Conservation (phyloP, 2,888 invertebrate species). For the Callimorpha dominula region DNA sequence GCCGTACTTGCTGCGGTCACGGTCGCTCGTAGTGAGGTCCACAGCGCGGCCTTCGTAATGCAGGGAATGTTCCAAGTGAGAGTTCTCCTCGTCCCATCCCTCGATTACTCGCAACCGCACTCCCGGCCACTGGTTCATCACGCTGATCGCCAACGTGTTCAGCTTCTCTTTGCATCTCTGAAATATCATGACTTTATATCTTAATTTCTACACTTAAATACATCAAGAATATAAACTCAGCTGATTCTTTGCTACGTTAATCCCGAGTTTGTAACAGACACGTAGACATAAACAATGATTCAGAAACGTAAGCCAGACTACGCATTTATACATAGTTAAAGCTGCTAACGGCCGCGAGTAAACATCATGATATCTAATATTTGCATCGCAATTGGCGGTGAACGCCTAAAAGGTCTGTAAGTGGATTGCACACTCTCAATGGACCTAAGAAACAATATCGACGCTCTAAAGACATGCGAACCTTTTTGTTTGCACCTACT, state of each 20-base stretch:
- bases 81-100: conserved; percentile 97
- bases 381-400: conserved; percentile 61
- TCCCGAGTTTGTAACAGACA: conserved; percentile 34
- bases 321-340: conserved; percentile 16
- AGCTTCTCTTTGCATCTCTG: conserved; percentile 98
- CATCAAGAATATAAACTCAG: conserved; percentile 8
- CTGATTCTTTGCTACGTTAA: conserved; percentile 26
- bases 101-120: conserved; percentile 96
- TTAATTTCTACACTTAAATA: conserved; percentile 15
- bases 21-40: conserved; percentile 97
- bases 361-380: conserved; percentile 59
- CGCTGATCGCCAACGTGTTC: conserved; percentile 97
- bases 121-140: conserved; percentile 99
- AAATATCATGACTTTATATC: conserved; percentile 68
- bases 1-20: conserved; percentile 97
- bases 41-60: conserved; percentile 99
- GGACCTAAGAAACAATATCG: conserved; percentile 62
- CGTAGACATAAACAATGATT: conserved; percentile 53
- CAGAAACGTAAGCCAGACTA: conserved; percentile 34
- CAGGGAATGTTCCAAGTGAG: conserved; percentile 92
- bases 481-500: conserved; percentile 75
- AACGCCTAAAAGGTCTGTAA: conserved; percentile 55
- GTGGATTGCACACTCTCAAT: conserved; percentile 52
- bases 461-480: conserved; percentile 65
- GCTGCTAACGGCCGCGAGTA: conserved; percentile 33